These are phyloP conservation scores for Ariolimax columbianus DNA, from an alignment of 2,888 invertebrate species.

Conservation along the genomic window DNA sequence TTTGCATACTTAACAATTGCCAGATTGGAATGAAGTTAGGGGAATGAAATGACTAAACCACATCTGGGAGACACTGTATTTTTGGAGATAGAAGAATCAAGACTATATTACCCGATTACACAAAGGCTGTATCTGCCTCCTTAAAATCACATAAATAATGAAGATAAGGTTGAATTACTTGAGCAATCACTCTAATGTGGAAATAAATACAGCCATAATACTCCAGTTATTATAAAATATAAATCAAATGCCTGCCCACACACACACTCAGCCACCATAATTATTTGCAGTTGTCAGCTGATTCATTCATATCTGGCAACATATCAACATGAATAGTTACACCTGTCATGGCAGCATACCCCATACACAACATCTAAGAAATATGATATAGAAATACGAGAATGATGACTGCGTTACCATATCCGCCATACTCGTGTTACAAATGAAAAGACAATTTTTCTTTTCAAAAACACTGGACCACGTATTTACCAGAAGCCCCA, in stretches of 20 bases:
- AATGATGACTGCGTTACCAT: neutral
- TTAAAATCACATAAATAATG: neutral
- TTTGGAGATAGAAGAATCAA: no score
- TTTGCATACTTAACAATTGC: no score
- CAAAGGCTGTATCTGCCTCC: neutral
- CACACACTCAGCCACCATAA: neutral
- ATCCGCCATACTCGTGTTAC: neutral
- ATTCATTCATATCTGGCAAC: neutral
- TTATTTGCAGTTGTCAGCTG: neutral
- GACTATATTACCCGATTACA: no score
- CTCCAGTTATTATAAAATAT: slow-evolving; percentile 7
- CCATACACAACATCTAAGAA: neutral
- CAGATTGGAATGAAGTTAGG: no score
- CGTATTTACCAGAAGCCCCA: neutral
- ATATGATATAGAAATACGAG: no score
- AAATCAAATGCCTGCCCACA: neutral
- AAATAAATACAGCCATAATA: slow-evolving; percentile 22
- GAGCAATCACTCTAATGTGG: neutral
- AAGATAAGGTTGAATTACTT: neutral
- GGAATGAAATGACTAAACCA: no score
- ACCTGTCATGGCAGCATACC: neutral
- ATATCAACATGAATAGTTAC: neutral
- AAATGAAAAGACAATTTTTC: neutral
- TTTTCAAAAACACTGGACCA: neutral
- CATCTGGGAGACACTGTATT: no score